Base-by-base conservation (phyloP, 2,797 vertebrate species). In the Ctenosaura bakeri region DNA sequence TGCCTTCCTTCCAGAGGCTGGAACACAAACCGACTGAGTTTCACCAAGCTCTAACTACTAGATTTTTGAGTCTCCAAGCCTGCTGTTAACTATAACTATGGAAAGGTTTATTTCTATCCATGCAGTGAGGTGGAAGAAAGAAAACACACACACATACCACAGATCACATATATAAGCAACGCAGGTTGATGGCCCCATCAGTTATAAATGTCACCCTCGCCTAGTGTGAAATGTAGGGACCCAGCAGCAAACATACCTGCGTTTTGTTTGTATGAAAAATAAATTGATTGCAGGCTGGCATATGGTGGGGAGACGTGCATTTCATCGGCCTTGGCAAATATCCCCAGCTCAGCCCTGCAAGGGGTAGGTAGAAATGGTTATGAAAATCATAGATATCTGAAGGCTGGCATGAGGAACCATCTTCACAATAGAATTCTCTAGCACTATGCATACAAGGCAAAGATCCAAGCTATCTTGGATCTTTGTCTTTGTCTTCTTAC, bases 251-350 rank as follows among this genome's bases (percentile, higher is more conserved):
- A 84, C 29, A 62, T 88, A 79, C 86, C 90, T 73, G 86, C 6
- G 22, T 73, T 85, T 88, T 62, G 86, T 88, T 84, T 80, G 90
- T 46, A 88, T 79, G 86, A 85, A 73, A 79, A 80, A 91, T 78
- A 88, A 79, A 87, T 88, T 81, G 83, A 85, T 88, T 88, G 83
- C 90, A 20, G 76, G n/a, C 83, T 81, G 76, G 87, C 87, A 85
- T 85, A 85, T 91, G 87, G 86, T 80, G 76, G 69, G 38, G 82
- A 81, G 87, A 74, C 20, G 5, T 83, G 89, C 16, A 50, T 85
- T 81, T 91, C 62, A 13, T 73, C 54, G 7, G 54, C 78, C 87
- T 79, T 64, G 82, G 64, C 90, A 81, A 88, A 88, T 88, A 80
- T 73, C n/a, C 26, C 38, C 24, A 5, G 64, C 78, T 85, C 81